A percentile compares a stretch with the other conserved stretches of the same genome.
Conservation (phyloP, 2,113 vertebrate species). For the Crypturellus undulatus region DNA sequence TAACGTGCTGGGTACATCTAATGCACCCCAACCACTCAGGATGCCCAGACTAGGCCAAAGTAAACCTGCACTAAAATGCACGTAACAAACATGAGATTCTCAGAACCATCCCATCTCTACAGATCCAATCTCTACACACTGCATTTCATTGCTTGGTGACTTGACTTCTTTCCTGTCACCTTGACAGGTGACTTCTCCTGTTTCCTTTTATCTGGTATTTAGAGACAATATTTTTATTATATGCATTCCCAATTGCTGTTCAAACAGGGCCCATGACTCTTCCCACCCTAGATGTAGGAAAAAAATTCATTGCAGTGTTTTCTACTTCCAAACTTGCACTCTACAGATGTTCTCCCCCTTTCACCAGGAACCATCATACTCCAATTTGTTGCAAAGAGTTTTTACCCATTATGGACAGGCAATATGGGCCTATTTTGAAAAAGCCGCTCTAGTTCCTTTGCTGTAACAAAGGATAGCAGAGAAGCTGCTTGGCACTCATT, state of each 20-base stretch:
- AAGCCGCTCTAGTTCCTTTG: conserved; percentile 43
- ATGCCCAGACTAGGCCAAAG: neutral
- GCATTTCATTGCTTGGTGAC: neutral
- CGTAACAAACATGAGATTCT: neutral
- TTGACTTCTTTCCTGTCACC: neutral
- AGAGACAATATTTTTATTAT: neutral
- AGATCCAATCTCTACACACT: neutral
- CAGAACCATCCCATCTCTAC: rapidly evolving
- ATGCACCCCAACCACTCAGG: neutral
- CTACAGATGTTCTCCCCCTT: conserved; percentile 20
- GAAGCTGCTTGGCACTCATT: conserved; percentile 48
- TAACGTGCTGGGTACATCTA: neutral
- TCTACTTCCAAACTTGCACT: conserved; percentile 31
- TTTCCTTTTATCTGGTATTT: neutral
- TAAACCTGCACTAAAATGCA: neutral
- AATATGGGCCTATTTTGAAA: conserved; percentile 4
- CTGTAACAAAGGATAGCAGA: conserved; percentile 40
- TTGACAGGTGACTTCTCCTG: too few species aligned
- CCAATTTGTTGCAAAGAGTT: conserved; percentile 35
- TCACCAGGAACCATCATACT: conserved; percentile 28
- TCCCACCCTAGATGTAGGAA: neutral
- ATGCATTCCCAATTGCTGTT: neutral
- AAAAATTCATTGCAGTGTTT: conserved; percentile 36
- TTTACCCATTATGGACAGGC: conserved; percentile 63
- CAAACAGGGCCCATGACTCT: neutral